phyloP scores from a whole-genome alignment of 2,113 vertebrate genomes.

The Nothobranchius kuhntae region DNA sequence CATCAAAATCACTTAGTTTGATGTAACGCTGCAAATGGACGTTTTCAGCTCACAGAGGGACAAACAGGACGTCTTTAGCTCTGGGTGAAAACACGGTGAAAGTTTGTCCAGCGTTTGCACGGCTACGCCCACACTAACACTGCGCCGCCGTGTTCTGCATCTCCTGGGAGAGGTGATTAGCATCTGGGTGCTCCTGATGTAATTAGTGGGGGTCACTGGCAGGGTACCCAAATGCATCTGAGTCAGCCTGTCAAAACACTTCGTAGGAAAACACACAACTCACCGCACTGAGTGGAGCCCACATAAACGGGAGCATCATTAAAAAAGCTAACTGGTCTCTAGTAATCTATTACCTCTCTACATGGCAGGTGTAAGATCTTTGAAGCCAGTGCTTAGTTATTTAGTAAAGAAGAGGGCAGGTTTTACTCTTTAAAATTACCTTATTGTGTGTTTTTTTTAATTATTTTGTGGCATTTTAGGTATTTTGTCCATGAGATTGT shows the following conservation, averaged over 20 bases:
- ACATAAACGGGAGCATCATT: too few relatives aligned
- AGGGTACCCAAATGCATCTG: constrained; percentile 23
- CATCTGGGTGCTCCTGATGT: constrained; percentile 43
- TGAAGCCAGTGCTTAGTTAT: too few relatives aligned
- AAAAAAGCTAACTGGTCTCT: too few relatives aligned
- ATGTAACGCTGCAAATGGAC: background rate
- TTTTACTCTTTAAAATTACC: too few relatives aligned
- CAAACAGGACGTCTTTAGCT: constrained; percentile 7
- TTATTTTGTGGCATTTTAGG: too few relatives aligned
- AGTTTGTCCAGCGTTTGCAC: constrained; percentile 16
- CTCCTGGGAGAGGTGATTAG: constrained; percentile 47
- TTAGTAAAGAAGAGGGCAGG: too few relatives aligned
- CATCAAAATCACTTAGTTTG: background rate
- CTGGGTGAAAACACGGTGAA: background rate
- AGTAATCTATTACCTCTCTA: too few relatives aligned
- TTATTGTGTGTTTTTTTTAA: too few relatives aligned
- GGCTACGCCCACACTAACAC: constrained; percentile 5
- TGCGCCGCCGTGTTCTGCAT: constrained; percentile 14
- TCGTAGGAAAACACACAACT: background rate
- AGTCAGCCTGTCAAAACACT: constrained; percentile 23
- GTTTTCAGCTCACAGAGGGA: constrained; percentile 27
- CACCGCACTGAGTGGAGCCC: background rate
- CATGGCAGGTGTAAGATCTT: too few relatives aligned
- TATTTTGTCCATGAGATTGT: too few relatives aligned
- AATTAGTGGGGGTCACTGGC: constrained; percentile 57